Evolutionary conservation across 2,888 invertebrate genomes (phyloP).

Genomic region (Hypercompe scribonia): DNA sequence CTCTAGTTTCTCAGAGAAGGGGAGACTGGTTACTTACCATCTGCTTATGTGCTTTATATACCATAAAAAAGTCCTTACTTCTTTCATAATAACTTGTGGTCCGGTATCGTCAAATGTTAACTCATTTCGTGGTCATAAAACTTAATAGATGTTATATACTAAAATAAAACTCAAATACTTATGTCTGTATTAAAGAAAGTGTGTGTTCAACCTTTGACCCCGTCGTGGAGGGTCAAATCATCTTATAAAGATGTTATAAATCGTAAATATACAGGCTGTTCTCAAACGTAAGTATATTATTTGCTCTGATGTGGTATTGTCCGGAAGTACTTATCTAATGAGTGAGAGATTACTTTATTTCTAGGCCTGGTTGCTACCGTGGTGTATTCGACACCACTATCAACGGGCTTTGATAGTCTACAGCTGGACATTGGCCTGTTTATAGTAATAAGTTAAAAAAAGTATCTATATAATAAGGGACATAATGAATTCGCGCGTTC

Average conservation of each 20-base stretch:
- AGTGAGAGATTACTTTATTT: neutral
- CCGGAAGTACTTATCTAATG: neutral
- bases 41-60: too few species aligned
- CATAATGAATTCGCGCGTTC: too few species aligned
- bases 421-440: too few species aligned
- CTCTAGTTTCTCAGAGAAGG: too few species aligned
- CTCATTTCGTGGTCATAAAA: neutral
- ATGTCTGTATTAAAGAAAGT: slow-evolving; percentile 14
- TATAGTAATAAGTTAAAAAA: too few species aligned
- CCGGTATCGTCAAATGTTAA: neutral
- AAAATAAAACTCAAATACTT: slow-evolving; percentile 7
- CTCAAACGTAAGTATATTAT: neutral
- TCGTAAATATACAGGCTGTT: slow-evolving; percentile 32
- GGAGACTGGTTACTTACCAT: too few species aligned
- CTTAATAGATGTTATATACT: slow-evolving; percentile 1
- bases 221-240: slow-evolving; percentile 33
- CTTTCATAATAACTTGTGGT: neutral
- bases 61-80: neutral
- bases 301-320: neutral
- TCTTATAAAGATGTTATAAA: slow-evolving; percentile 30
- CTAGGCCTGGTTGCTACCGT: neutral
- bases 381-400: too few species aligned
- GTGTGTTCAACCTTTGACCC: slow-evolving; percentile 37
- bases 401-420: too few species aligned
- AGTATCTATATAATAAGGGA: too few species aligned